Evolutionary conservation across 1,140 invertebrate genomes (phyloP), one percentile per base, ranked within the genome.

Genomic region (Brachionus manjavacas): DNA sequence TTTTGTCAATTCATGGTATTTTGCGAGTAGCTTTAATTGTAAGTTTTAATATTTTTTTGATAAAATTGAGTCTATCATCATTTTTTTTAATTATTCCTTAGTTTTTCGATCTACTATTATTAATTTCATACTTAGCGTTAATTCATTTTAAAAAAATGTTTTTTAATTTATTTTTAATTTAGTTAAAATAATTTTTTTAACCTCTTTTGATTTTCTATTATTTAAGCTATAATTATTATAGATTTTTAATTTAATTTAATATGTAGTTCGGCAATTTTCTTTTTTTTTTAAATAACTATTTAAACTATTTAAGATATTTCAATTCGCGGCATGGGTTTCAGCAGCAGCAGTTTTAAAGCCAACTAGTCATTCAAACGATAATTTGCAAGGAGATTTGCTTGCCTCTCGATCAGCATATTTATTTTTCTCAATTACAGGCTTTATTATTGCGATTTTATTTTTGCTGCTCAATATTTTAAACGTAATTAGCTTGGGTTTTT

Each of bases 281-380:
- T n/a, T n/a, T n/a, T 55, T 20, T 39, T 80, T 14, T 16, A 60
- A 39, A 35, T 80, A 23, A 55, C 11, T 80, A 43, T 35, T 55
- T 80, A 23, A 28, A 28, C 3, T 28, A 2, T 23, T 20, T 4
- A 76, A 81, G 79, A 35, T 81, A 3, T 81, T 81, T 81, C 79
- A 81, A 81, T 81, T 81, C 12, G 79, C 79, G 14, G 35, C 52
- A 14, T 81, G 79, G 79, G 52, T 81, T 12, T 81, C 79, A 43
- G 79, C 79, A 20, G 79, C 79, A 16, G 79, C 79, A 12, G 52
- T 81, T 23, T 46, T 81, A 16, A 81, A 81, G 20, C 79, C 79
- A 23, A 20, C 2, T 60, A 25, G 25, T 68, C 4, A 64, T 28
- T 28, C 31, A 43, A 43, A 16, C 3, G 16, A 4, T 8, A 25